Evolutionary conservation across 2,113 vertebrate species (phyloP).

Genomic region (Isichthys henryi): DNA sequence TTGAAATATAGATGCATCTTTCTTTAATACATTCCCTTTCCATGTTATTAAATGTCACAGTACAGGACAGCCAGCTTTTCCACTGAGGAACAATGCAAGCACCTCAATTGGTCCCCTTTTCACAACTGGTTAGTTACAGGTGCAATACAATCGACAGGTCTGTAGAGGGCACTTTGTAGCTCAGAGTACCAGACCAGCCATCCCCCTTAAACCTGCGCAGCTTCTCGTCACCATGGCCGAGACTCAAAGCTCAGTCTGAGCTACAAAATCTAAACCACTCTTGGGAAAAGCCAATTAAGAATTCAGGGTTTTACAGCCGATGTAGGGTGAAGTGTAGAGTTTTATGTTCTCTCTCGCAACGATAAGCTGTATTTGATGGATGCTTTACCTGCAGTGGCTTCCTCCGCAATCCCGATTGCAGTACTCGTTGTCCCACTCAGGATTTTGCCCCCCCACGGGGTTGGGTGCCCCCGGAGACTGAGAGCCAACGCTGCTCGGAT

Average conservation of each 20-base stretch:
- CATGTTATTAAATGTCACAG: not conserved
- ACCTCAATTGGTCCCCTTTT: not conserved
- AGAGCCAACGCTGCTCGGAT: slow-evolving; percentile 79
- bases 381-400: slow-evolving; percentile 83
- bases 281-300: not conserved
- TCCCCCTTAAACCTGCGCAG: not conserved
- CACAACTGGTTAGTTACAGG: not conserved
- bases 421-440: slow-evolving; percentile 89
- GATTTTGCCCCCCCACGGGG: slow-evolving; percentile 64
- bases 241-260: not conserved
- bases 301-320: not conserved
- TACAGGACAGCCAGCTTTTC: not conserved
- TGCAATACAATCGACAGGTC: not conserved
- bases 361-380: not conserved
- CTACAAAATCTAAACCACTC: not conserved
- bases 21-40: not conserved
- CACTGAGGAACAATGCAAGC: not conserved
- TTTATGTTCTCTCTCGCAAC: not conserved
- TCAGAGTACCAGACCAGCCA: not conserved
- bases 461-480: slow-evolving; percentile 85
- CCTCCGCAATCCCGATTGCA: slow-evolving; percentile 89
- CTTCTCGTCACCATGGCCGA: not conserved
- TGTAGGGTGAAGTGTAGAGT: not conserved
- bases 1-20: not conserved
- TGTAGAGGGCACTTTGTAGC: slow-evolving; percentile 8